Conservation (phyloP, 2,888 invertebrate species). For the Carpatolechia fugitivella region DNA sequence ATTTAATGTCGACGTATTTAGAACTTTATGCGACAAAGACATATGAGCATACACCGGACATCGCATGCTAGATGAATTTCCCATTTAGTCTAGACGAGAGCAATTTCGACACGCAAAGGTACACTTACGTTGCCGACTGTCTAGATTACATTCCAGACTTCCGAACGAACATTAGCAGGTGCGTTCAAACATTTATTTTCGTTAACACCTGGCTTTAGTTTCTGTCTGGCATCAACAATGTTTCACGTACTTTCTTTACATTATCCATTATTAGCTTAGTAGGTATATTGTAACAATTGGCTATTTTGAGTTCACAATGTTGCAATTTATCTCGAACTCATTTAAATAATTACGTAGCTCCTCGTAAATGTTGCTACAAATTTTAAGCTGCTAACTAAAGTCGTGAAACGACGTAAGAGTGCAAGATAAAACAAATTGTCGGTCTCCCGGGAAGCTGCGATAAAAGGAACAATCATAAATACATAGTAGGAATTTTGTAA, state of each 20-base stretch:
- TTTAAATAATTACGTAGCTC: background rate
- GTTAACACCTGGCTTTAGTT: slow-evolving; percentile 39
- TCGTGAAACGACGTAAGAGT: background rate
- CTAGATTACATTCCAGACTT: slow-evolving; percentile 18
- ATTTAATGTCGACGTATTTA: slow-evolving; percentile 40
- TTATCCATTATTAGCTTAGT: no score
- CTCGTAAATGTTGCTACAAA: background rate
- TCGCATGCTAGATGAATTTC: background rate
- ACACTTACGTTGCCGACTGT: slow-evolving; percentile 8
- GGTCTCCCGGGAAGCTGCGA: background rate
- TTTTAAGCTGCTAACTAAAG: background rate
- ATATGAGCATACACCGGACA: slow-evolving; percentile 22
- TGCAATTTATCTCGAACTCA: slow-evolving; percentile 1
- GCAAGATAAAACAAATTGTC: slow-evolving; percentile 1
- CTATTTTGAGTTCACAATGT: slow-evolving; percentile 16
- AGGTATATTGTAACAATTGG: no score
- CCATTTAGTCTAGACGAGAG: background rate
- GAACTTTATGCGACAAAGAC: slow-evolving; percentile 30
- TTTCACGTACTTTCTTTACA: background rate
- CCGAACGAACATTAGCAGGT: slow-evolving; percentile 40
- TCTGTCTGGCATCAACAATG: slow-evolving; percentile 10
- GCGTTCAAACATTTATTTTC: slow-evolving; percentile 39
- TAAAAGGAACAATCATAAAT: slow-evolving; percentile 2
- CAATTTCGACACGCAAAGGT: slow-evolving; percentile 3
- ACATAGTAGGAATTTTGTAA: background rate